phyloP scores from a whole-genome alignment of 2,888 invertebrate species.

The Cloeon dipterum region DNA sequence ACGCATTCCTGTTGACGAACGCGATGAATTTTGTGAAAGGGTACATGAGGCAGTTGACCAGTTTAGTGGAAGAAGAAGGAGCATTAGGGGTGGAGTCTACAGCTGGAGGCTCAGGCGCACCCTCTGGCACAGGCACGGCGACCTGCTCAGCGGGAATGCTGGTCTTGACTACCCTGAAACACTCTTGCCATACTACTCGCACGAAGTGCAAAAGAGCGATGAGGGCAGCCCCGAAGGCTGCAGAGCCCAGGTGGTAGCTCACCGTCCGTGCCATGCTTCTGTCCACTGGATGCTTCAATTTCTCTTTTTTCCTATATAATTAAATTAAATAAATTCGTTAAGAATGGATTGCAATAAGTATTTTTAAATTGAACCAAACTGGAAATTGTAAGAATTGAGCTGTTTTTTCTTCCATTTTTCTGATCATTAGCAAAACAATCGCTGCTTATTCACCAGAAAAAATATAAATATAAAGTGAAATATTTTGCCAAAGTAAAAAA shows the following conservation, averaged over 20 bases:
- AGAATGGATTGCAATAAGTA: no score
- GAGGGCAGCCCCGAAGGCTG: conserved; percentile 51
- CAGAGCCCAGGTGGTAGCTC: conserved; percentile 49
- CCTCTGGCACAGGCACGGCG: conserved; percentile 22
- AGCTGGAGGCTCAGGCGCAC: no score
- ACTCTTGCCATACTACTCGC: conserved; percentile 24
- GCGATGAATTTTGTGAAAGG: conserved; percentile 40
- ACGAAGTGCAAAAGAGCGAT: conserved; percentile 45
- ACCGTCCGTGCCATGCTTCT: conserved; percentile 24
- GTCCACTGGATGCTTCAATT: conserved; percentile 21
- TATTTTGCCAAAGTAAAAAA: no score
- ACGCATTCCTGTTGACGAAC: conserved; percentile 43
- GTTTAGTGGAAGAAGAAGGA: conserved; percentile 25
- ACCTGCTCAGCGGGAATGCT: conserved; percentile 19
- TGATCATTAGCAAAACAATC: no score
- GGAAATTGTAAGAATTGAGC: no score
- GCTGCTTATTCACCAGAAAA: no score
- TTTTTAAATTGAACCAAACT: neutral
- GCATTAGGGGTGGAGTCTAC: no score
- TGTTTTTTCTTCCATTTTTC: no score
- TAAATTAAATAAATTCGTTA: conserved; percentile 7
- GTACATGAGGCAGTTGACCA: conserved; percentile 34
- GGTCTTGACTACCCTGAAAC: no score
- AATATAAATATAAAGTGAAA: no score
- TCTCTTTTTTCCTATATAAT: conserved; percentile 23